Base-by-base conservation (phyloP, 2,113 vertebrate genomes). In the Tenrec ecaudatus region DNA sequence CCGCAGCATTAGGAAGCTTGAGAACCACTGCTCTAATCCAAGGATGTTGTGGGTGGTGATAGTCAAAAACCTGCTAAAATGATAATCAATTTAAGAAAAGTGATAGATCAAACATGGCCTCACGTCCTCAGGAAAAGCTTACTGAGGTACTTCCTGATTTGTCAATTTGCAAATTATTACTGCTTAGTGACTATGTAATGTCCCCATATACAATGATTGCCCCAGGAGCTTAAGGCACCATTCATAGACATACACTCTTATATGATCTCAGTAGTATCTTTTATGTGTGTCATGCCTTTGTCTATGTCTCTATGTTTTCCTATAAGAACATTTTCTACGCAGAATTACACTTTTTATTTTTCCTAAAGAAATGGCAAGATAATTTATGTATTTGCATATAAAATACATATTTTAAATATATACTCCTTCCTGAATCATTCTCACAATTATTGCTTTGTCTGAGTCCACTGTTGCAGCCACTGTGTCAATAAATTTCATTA, bases 281-380 rank as follows among this genome's bases (percentile, higher is more conserved):
- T 89, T 19, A 25, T 12, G 4, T 62, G 29, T 22, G 23, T 69
- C n/a, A 60, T 31, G 27, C 7, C 66, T 23, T 40, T 80, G 4
- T 57, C 43, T 57, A 36, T 57, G 36, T 53, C 25, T 80, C 29
- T 38, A 25, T 0, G 11, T 38, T 4, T 80, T 78, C 23, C 20
- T 79, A 19, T 17, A 82, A 86, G n/a, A 91, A 88, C 7, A 14
- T 62, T 75, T 80, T 27, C 43, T 17, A 58, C 31, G 53, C 40
- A 86, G 91, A 62, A 29, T 66, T 57, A 80, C 10, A 79, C 17
- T 91, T 76, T 89, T 40, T 89, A 85, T 73, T 77, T 47, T 86
- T 66, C 4, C 82, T 78, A 75, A 29, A 76, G 64, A 76, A 73
- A 81, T 47, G 40, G 40, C 25, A 71, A 69, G 3, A 69, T 69